A percentile compares a stretch with the other conserved stretches of the same genome.
These are phyloP conservation scores for Hydropotes inermis DNA, from an alignment of 2,113 vertebrate species.

Conservation along the genomic window DNA sequence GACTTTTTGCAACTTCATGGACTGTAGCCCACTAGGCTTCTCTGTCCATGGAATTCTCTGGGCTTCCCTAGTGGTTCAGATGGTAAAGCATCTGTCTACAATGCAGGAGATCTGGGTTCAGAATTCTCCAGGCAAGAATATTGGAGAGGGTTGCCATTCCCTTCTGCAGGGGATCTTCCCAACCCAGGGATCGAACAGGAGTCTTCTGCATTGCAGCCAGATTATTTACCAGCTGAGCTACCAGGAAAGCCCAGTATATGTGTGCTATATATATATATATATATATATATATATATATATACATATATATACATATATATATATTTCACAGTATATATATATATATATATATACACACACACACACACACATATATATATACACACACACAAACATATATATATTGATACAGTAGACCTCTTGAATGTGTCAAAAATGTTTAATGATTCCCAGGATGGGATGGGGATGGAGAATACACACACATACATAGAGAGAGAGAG, in stretches of 20 bases:
- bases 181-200: accelerated
- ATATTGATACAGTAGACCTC: neutral
- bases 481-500: neutral
- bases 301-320: too few species aligned
- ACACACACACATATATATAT: too few species aligned
- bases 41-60: neutral
- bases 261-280: neutral
- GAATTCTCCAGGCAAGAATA: neutral
- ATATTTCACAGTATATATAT: neutral
- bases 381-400: neutral
- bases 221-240: neutral
- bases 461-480: neutral
- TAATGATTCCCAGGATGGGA: neutral
- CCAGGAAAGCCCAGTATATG: neutral
- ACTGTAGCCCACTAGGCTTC: neutral
- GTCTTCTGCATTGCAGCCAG: neutral
- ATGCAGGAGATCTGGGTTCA: too few species aligned
- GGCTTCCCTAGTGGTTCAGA: neutral
- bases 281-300: neutral
- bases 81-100: too few species aligned
- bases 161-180: neutral
- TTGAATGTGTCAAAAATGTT: neutral
- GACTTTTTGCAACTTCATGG: neutral
- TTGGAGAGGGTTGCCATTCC: neutral
- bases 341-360: too few species aligned